Conservation (phyloP, 1,140 invertebrate species). For the Trachymyrmex cornetzi region DNA sequence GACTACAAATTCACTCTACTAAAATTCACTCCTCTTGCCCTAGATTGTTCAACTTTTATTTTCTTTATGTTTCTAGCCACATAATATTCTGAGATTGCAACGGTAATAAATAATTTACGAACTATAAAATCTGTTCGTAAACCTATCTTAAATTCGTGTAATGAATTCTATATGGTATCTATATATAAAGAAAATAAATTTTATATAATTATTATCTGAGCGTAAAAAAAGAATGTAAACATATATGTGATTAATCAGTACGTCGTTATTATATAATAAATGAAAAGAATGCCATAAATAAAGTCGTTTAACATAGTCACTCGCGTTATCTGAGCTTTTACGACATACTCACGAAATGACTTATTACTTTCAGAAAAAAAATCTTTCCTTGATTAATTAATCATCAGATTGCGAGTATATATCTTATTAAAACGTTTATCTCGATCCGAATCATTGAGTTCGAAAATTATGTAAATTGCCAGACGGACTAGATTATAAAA, state of each 20-base stretch:
- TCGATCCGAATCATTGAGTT: constrained; percentile 44
- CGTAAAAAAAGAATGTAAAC: not conserved
- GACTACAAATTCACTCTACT: not conserved
- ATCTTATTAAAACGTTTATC: constrained; percentile 64
- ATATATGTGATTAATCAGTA: not conserved
- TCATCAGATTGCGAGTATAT: constrained; percentile 27
- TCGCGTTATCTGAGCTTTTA: not conserved
- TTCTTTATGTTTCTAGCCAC: not conserved
- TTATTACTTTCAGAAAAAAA: constrained; percentile 27
- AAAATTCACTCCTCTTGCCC: not conserved
- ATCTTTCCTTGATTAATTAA: constrained; percentile 52
- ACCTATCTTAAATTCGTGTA: not conserved
- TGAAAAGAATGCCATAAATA: not conserved
- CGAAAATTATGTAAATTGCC: constrained; percentile 63
- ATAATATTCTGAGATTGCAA: not conserved
- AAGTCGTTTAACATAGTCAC: constrained; percentile 7
- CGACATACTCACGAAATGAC: not conserved
- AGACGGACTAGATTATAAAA: constrained; percentile 40
- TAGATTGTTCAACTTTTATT: not conserved
- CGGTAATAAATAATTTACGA: not conserved
- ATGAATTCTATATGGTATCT: no score
- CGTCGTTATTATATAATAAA: not conserved
- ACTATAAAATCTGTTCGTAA: not conserved
- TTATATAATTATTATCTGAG: not conserved
- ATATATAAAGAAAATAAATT: not conserved